Evolutionary conservation across 92 coral and sea anemone species (phyloP).

Genomic region (Porites lobata): DNA sequence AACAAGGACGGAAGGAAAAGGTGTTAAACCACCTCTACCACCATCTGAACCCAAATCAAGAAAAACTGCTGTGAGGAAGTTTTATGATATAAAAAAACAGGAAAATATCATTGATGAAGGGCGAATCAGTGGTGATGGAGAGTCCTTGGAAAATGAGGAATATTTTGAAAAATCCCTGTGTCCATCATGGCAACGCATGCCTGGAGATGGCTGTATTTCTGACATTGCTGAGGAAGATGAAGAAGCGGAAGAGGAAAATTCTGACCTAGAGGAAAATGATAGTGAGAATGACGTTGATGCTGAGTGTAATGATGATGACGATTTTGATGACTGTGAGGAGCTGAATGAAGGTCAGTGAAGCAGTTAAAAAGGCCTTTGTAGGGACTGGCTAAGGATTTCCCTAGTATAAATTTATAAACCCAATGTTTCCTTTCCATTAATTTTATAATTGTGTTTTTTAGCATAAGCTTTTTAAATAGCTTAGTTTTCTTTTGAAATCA

Average conservation of each 20-base stretch:
- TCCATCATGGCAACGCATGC: constrained; percentile 84
- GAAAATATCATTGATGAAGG: constrained; percentile 60
- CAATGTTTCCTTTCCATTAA: too few relatives aligned
- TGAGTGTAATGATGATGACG: constrained; percentile 68
- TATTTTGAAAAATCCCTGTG: constrained; percentile 60
- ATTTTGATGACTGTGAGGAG: constrained; percentile 34
- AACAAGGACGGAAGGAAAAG: constrained; percentile 29
- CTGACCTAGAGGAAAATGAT: constrained; percentile 55
- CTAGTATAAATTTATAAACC: too few relatives aligned
- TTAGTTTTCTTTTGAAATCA: too few relatives aligned
- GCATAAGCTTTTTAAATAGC: too few relatives aligned
- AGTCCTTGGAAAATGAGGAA: constrained; percentile 78
- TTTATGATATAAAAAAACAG: constrained; percentile 67
- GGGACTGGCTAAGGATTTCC: too few relatives aligned
- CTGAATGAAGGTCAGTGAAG: constrained; percentile 31
- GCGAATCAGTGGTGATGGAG: constrained; percentile 94
- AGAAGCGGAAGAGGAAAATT: constrained; percentile 61
- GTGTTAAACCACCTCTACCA: constrained; percentile 70
- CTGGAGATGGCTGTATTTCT: constrained; percentile 98
- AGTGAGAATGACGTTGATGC: constrained; percentile 80
- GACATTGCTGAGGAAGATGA: constrained; percentile 98
- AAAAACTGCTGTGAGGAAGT: constrained; percentile 67
- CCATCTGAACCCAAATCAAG: constrained; percentile 63
- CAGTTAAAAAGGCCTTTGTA: too few relatives aligned
- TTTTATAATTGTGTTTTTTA: too few relatives aligned